A percentile compares a stretch with the other conserved stretches of the same genome.
phyloP scores from a whole-genome alignment of 2,888 invertebrate genomes.

The Andrena flavipes region DNA sequence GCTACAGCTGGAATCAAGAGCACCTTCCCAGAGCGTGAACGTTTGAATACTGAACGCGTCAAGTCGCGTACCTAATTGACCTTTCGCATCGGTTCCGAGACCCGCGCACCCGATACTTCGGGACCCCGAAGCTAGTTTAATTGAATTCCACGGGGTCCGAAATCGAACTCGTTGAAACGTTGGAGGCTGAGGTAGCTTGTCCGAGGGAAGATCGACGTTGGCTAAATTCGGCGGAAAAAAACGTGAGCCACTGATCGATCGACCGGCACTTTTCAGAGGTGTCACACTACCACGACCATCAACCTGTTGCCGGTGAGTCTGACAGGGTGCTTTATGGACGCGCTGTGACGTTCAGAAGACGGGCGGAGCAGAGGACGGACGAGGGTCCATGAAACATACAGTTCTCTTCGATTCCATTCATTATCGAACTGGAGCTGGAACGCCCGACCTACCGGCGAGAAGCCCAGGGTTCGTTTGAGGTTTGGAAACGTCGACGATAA shows the following conservation, averaged over 20 bases:
- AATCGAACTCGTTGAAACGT: constrained; percentile 51
- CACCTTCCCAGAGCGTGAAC: background rate
- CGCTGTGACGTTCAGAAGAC: background rate
- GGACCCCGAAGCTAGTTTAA: constrained; percentile 23
- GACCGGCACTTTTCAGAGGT: constrained; percentile 12
- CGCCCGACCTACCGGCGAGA: background rate
- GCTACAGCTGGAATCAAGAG: background rate
- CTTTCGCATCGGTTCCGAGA: constrained; percentile 45
- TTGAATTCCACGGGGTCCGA: constrained; percentile 41
- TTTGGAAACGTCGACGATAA: background rate
- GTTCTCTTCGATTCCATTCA: background rate
- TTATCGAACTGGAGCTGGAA: background rate
- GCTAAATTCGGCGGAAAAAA: constrained; percentile 3
- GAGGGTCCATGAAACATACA: background rate
- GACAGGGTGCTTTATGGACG: background rate
- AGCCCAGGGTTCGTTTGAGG: background rate
- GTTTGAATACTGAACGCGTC: constrained; percentile 11
- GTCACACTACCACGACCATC: constrained; percentile 12
- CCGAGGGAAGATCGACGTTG: background rate
- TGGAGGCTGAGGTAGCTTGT: background rate
- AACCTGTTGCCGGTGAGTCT: constrained; percentile 42
- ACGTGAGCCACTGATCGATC: background rate
- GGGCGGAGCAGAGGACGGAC: background rate
- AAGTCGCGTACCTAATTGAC: constrained; percentile 52
- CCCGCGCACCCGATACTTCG: constrained; percentile 29